phyloP scores from a whole-genome alignment of 2,888 invertebrate species.

The Osedax frankpressi region DNA sequence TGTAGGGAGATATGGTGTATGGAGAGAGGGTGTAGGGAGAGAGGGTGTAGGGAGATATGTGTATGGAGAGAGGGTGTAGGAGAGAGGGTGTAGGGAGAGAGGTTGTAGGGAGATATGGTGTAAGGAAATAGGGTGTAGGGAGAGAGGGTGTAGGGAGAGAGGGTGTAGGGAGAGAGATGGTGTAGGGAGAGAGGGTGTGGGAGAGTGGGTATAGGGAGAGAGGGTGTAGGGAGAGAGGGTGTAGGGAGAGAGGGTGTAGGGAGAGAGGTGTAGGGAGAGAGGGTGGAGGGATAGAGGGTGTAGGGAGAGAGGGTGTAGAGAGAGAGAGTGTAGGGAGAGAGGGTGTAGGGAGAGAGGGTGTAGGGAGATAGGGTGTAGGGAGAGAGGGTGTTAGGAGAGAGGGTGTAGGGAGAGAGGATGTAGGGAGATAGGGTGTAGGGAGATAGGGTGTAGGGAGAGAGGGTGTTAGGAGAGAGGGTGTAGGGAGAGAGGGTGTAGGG shows the following conservation, averaged over 20 bases:
- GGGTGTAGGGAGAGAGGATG: neutral
- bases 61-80: too few species aligned
- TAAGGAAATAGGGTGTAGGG: slow-evolving; percentile 45
- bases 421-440: too few species aligned
- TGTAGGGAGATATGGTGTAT: too few species aligned
- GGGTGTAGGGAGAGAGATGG: neutral
- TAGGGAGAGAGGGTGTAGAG: slow-evolving; percentile 44
- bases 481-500: too few species aligned
- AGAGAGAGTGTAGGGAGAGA: neutral
- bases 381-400: neutral
- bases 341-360: neutral
- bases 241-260: neutral
- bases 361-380: neutral
- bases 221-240: neutral
- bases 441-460: too few species aligned
- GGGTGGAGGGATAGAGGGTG: neutral
- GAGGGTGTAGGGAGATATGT: too few species aligned
- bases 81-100: too few species aligned
- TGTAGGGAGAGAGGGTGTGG: neutral
- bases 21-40: too few species aligned
- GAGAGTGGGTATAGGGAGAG: neutral
- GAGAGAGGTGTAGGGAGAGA: neutral
- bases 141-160: neutral
- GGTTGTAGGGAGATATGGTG: neutral
- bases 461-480: too few species aligned